Percentiles rank a stretch among this genome's conserved stretches.
Conservation (phyloP, 2,888 invertebrate genomes). For the Dromius quadrimaculatus region DNA sequence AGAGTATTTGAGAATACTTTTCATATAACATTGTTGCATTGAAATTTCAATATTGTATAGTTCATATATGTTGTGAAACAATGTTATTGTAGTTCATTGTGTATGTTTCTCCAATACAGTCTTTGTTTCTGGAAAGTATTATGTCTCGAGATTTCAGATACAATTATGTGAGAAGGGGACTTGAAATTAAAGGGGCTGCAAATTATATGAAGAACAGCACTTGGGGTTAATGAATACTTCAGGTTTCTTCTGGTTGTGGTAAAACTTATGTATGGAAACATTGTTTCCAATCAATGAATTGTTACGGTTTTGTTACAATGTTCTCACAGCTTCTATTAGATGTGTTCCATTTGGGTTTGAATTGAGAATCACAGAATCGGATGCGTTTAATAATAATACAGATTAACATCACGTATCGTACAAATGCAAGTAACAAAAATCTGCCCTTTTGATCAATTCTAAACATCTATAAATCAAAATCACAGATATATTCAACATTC, state of each 20-base stretch:
- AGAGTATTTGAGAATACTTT: conserved; percentile 8
- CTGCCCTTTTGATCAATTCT: too few species aligned
- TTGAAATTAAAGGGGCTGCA: not conserved
- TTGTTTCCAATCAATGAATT: too few species aligned
- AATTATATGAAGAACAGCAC: not conserved
- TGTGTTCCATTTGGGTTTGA: too few species aligned
- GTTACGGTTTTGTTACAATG: too few species aligned
- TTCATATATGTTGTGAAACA: conserved; percentile 8
- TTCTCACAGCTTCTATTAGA: too few species aligned
- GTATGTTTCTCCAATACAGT: not conserved
- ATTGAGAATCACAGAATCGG: not conserved
- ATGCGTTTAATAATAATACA: not conserved
- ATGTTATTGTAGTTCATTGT: conserved; percentile 3
- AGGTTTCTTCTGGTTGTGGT: not conserved
- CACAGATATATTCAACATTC: too few species aligned
- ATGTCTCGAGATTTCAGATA: conserved; percentile 28
- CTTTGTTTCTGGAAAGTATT: conserved; percentile 7
- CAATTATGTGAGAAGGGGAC: conserved; percentile 7
- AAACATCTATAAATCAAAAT: too few species aligned
- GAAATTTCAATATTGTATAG: not conserved
- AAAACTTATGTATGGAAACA: too few species aligned
- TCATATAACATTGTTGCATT: not conserved
- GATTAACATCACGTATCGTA: too few species aligned
- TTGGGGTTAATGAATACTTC: not conserved
- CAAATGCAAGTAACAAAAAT: too few species aligned